These are phyloP conservation scores for Chromis chromis DNA, from an alignment of 2,797 vertebrate genomes.

Conservation along the genomic window DNA sequence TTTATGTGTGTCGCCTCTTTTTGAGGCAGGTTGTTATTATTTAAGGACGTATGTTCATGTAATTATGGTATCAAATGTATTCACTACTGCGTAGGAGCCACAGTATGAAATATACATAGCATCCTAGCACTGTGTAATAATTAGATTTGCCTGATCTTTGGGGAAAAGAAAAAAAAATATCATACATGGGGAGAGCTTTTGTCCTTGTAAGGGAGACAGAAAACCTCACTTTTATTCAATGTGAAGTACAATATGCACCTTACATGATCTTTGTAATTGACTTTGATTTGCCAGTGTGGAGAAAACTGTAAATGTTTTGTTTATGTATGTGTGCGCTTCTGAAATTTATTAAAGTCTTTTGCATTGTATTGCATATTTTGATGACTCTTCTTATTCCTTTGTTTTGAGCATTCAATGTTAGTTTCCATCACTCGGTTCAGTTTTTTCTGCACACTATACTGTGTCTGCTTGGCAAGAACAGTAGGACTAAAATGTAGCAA, in stretches of 20 bases:
- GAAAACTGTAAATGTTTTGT: conserved; percentile 88
- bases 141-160: conserved; percentile 84
- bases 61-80: conserved; percentile 86
- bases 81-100: conserved; percentile 84
- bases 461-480: conserved; percentile 20
- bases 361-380: conserved; percentile 86
- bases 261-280: conserved; percentile 88
- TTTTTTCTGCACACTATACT: conserved; percentile 31
- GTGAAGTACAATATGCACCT: conserved; percentile 89
- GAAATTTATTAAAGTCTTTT: conserved; percentile 91
- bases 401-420: conserved; percentile 41
- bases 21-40: conserved; percentile 78
- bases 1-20: conserved; percentile 73
- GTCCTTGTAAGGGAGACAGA: conserved; percentile 78
- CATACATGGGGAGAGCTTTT: conserved; percentile 68
- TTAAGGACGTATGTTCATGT: conserved; percentile 82
- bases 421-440: conserved; percentile 29
- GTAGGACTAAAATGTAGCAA: conserved; percentile 28
- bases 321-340: conserved; percentile 90
- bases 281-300: conserved; percentile 88
- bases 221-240: conserved; percentile 86
- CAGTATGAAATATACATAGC: conserved; percentile 82
- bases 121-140: conserved; percentile 86
- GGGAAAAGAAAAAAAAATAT: conserved; percentile 68
- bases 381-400: conserved; percentile 82